Evolutionary conservation across 2,888 invertebrate species (phyloP).

Genomic region (Noctua pronuba): DNA sequence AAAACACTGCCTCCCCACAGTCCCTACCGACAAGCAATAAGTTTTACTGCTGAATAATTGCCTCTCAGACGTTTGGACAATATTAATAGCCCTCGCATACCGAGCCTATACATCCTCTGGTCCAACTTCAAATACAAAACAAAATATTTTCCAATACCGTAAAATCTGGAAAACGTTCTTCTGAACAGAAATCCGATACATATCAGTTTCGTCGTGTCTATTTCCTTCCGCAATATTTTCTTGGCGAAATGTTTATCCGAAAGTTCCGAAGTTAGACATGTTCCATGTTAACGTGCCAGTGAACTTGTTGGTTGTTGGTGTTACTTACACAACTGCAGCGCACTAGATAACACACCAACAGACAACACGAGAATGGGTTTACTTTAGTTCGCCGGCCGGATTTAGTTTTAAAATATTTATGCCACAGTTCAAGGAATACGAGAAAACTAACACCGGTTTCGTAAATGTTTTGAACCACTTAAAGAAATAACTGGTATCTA

Average conservation of each 20-base stretch:
- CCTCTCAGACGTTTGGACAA: conserved; percentile 56
- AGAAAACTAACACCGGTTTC: conserved; percentile 47
- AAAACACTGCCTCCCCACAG: conserved; percentile 58
- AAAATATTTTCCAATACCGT: conserved; percentile 34
- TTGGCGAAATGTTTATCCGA: conserved; percentile 65
- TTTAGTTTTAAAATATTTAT: conserved; percentile 60
- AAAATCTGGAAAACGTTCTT: conserved; percentile 42
- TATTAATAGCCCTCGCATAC: conserved; percentile 55
- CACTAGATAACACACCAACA: conserved; percentile 78
- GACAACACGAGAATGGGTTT: conserved; percentile 66
- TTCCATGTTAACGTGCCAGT: conserved; percentile 79
- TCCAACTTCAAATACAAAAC: conserved; percentile 38
- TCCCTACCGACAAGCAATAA: conserved; percentile 68
- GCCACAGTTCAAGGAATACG: conserved; percentile 56
- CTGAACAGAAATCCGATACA: conserved; percentile 52
- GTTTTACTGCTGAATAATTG: conserved; percentile 72
- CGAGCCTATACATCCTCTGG: conserved; percentile 24
- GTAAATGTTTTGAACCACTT: conserved; percentile 45
- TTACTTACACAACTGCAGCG: conserved; percentile 77
- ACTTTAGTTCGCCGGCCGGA: conserved; percentile 61
- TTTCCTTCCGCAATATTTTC: conserved; percentile 63
- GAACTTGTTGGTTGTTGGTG: conserved; percentile 81
- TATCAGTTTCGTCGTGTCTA: conserved; percentile 51
- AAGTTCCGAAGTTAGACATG: conserved; percentile 69
- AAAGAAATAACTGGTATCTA: conserved; percentile 51